Evolutionary conservation across 1,140 invertebrate genomes (phyloP), one percentile per base, ranked within the genome.

Genomic region (Geopemphigus sp.): DNA sequence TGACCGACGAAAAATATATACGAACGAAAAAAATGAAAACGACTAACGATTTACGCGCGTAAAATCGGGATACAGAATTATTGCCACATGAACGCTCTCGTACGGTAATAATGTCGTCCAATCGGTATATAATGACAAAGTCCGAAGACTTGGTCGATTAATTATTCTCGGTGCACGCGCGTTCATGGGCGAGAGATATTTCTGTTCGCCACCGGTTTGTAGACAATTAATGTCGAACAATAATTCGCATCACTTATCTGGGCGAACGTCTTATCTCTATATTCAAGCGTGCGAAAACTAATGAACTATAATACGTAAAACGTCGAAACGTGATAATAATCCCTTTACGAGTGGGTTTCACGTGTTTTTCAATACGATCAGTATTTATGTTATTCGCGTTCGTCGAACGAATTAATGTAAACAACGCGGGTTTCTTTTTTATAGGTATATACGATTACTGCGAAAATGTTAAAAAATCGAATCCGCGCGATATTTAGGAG

Each of bases 201-300:
- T 14, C 47, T 50, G 47, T 12, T 12, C 8, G 47, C 47, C 32
- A 63, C 29, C 29, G 61, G 61, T 15, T 63, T 63, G 29, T 50
- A 50, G 61, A 63, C 29, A 29, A 63, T 19, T 32, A 63, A 63
- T 19, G 61, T 11, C 1, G 26, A 32, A 32, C 19, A 29, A 15
- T 17, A 26, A 63, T 26, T 66, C n/a, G 32, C 63, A 66, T 1
- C 61, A 63, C 61, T 63, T 63, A 63, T 63, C 61, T 26, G 26
- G 61, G 17, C 63, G 32, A 14, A 39, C 5, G 19, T 64, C 63
- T 66, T 66, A 66, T 66, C 63, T 45, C 17, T 61, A 61, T 61
- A 24, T 66, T 39, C 22, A n/a, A 66, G 45, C 39, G 45, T 22
- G 63, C 19, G 63, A 66, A 66, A 45, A 66, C n/a, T n/a, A 2